phyloP scores from a whole-genome alignment of 2,797 vertebrate species.

The Pogoniulus pusillus region DNA sequence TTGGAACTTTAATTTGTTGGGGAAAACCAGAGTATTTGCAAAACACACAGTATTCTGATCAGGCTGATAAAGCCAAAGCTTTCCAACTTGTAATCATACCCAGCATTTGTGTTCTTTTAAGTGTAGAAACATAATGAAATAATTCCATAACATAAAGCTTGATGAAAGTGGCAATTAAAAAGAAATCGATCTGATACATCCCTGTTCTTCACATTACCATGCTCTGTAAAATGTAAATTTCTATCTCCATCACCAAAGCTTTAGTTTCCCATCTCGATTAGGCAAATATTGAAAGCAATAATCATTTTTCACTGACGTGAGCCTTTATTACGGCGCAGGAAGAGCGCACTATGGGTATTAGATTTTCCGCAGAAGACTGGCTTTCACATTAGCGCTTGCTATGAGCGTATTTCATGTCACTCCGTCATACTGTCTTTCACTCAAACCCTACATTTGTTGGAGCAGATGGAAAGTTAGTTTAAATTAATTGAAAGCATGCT shows the following conservation, averaged over 20 bases:
- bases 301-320: conserved; percentile 59
- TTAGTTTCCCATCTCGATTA: conserved; percentile 21
- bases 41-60: neutral
- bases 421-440: conserved; percentile 71
- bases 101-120: conserved; percentile 36
- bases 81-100: conserved; percentile 16
- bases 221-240: conserved; percentile 51
- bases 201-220: conserved; percentile 12
- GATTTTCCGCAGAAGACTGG: conserved; percentile 66
- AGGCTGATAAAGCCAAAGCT: neutral
- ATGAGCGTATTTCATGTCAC: conserved; percentile 57
- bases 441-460: conserved; percentile 67
- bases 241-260: neutral
- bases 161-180: conserved; percentile 71
- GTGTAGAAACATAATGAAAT: conserved; percentile 54
- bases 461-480: conserved; percentile 79
- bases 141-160: conserved; percentile 67
- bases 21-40: neutral
- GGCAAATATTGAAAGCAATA: conserved; percentile 66
- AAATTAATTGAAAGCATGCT: conserved; percentile 78
- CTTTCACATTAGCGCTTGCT: conserved; percentile 60
- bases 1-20: neutral
- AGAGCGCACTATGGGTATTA: conserved; percentile 3
- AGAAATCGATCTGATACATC: conserved; percentile 43
- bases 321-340: conserved; percentile 19